Base-by-base conservation (phyloP, 1,140 invertebrate genomes). In the Lucilia sericata region DNA sequence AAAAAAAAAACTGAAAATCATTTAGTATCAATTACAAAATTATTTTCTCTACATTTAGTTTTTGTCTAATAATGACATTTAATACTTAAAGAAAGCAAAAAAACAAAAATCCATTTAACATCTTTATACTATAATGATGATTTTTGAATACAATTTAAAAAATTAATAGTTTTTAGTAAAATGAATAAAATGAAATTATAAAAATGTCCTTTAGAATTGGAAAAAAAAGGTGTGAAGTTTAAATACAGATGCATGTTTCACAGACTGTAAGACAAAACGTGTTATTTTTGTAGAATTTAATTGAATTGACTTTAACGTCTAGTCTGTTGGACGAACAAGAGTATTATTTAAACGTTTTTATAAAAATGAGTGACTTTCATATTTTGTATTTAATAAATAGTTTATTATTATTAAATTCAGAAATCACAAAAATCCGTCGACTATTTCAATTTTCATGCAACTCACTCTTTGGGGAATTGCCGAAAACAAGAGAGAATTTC, bases 1-100 rank as follows among this genome's bases (percentile, higher is more conserved):
- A n/a, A n/a, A n/a, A n/a, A n/a, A n/a, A 60, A 60, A 60, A 60
- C 4, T n/a, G 55, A 60, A 60, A 60, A 60, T 60, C 55, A 60
- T 60, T 60, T 60, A 17, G 14, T 60, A 60, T 60, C 55, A 60
- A 60, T 60, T 60, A 60, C 55, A 60, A 60, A 60, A 60, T 60
- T 60, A 7, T 60, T 60, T 60, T 60, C n/a, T 60, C 17, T 5
- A n/a, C n/a, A 17, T 60, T n/a, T 60, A 60, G 55, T 60, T 17
- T n/a, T 17, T 60, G 14, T 60, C 55, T 60, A 60, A 60, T 60
- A 60, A 60, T 60, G 55, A 60, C 55, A 60, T 60, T 60, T 60
- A 60, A 60, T 60, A 60, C n/a, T 17, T 60, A 14, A n/a, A 42
- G 42, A 42, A 42, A 42, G 42, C 42, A 42, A 42, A 42, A n/a